Base-by-base conservation (phyloP, 2,113 vertebrate species). In the Butorides virescens region DNA sequence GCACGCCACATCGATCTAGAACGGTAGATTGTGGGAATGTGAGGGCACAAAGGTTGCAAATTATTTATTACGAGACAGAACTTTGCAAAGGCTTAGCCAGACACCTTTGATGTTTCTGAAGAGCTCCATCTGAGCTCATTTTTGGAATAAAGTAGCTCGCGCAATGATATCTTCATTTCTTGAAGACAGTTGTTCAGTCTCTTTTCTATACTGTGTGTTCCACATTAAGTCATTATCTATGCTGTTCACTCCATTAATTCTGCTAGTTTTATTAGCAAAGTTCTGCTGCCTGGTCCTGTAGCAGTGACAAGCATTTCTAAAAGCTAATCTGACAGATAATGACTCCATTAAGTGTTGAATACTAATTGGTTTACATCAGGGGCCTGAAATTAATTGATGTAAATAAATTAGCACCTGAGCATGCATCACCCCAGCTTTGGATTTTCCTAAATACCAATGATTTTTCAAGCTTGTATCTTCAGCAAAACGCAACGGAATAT, bases 361-460 rank as follows among this genome's bases (percentile, higher is more conserved):
- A 98, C 98, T 99, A 99, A 99, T 99, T 99, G 99, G 98, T 98
- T 98, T 99, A 99, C 98, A 99, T 99, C 98, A 98, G 99, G 99
- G 99, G 98, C 98, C 98, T 97, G 97, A 99, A 98, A 98, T 99
- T 99, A 99, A 99, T 99, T 99, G 98, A 98, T 99, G 99, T 99
- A 99, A 99, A 99, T 99, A 99, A 98, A 99, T 99, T 99, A 99
- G 98, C 98, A 99, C 99, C 99, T 99, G 99, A 99, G 98, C 98
- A 96, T 96, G 98, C 97, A 94, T 98, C 97, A 98, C 98, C 98
- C 98, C 80, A 94, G 98, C 97, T 98, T 98, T 96, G 95, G 89
- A 95, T 97, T 98, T 97, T 97, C 93, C 93, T 97, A 97, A 98
- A 98, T 98, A 98, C 92, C 94, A 97, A 85, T 93, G 91, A 93